Base-by-base conservation (phyloP, 2,888 invertebrate species). In the Sminthurinus aureus region DNA sequence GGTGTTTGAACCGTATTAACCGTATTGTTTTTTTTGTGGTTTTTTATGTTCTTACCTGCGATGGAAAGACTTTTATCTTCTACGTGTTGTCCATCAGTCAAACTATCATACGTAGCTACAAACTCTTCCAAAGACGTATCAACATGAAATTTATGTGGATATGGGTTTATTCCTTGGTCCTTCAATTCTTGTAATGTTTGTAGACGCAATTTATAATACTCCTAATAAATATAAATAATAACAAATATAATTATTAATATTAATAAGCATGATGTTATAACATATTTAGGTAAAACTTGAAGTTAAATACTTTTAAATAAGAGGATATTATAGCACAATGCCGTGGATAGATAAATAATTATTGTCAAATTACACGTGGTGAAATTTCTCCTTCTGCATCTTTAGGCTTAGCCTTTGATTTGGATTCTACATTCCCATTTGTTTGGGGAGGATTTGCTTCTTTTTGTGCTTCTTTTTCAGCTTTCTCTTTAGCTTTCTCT, bases 141-240 rank as follows among this genome's bases (percentile, higher is more conserved):
- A 0, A 99, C 99, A 90, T 96, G 93, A 90, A 97, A 99, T 91
- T 99, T 99, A 91, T 99, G 99, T 18, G 99, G 99, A 90, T 99
- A 99, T 0, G 99, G 99, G 90, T 96, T 94, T 12, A 94, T 92
- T 18, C 94, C 93, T 22, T 91, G 91, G 66, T 92, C 91, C 91
- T 98, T 98, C 71, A 97, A 92, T 83, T 95, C 94, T n/a, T 94
- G 93, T 24, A 99, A 92, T 73, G 96, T 94, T 86, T 94, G 92
- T 1, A 94, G 93, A 83, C 99, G 93, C 82, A 98, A 91, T 90
- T 96, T 96, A 90, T 95, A 97, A 91, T 97, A 99, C 91, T 99
- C 93, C 91, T 92, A 89, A 79, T 20, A 81, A 89, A 82, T 85
- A 38, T 38, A 38, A 38, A 38, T 38, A 38, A 38, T 81, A 85